phyloP scores from a whole-genome alignment of 2,797 vertebrate genomes.

The Periparus ater region DNA sequence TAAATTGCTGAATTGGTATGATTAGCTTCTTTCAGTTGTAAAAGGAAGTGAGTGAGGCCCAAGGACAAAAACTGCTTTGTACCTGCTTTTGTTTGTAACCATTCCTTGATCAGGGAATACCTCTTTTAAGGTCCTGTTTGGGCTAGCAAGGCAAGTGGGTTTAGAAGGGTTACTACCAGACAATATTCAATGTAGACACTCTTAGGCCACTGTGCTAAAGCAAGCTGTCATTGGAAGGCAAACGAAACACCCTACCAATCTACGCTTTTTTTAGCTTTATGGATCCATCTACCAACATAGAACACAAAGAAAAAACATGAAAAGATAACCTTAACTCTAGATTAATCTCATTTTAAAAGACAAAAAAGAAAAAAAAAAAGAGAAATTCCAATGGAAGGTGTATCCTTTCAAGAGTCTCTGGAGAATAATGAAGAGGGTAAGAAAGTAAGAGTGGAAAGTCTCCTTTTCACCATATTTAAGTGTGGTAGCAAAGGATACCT shows the following conservation, averaged over 20 bases:
- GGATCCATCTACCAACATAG: neutral
- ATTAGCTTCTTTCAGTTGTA: neutral
- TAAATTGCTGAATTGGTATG: neutral
- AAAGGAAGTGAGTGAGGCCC: neutral
- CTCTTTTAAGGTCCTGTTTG: neutral
- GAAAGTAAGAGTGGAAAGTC: neutral
- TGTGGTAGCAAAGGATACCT: neutral
- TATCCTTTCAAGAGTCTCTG: neutral
- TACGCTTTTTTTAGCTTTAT: neutral
- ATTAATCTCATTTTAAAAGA: neutral
- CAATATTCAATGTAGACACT: neutral
- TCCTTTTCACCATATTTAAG: neutral
- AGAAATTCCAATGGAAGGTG: neutral
- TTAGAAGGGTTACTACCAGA: neutral
- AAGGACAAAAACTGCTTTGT: neutral
- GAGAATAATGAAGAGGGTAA: neutral
- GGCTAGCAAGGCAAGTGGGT: neutral
- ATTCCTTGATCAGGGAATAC: neutral
- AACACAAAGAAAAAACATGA: neutral
- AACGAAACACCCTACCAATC: neutral
- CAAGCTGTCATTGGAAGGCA: neutral
- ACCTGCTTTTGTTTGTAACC: neutral
- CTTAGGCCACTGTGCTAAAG: neutral
- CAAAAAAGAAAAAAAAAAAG: neutral
- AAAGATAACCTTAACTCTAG: neutral